Base-by-base conservation (phyloP, 2,797 vertebrate species). In the Champsocephalus gunnari region DNA sequence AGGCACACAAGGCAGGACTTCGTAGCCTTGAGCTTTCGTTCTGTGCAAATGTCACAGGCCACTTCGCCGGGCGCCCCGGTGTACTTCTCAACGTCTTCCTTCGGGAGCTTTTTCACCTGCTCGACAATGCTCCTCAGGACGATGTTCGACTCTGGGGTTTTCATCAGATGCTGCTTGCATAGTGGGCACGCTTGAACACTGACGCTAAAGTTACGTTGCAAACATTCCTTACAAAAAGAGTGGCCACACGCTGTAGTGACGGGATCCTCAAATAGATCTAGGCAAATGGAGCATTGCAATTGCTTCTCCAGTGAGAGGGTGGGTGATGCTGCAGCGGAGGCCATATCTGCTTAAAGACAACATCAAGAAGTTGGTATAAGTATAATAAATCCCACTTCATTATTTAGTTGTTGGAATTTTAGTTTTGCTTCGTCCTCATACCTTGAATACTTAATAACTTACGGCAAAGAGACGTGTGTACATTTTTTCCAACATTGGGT, bases 1-100 rank as follows among this genome's bases (percentile, higher is more conserved):
- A 93, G 89, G 24, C 94, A 95, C 64, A 90, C 71, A 3, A 95
- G 88, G 69, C 94, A 95, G 68, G 94, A 94, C 82, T 92, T 93
- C 47, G 79, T 57, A 0, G 94, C 92, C 73, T 76, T 91, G 11
- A 57, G 49, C 60, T 78, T 93, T 2, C 0, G 48, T 2, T 50
- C n/a, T 0, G 44, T 60, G 66, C 94, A 95, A 24, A 93, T 2
- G 32, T 94, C 92, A 14, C 94, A 95, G 11, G 80, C 66, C 56
- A 95, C 91, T 19, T 92, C 87, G 0, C 54, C 88, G 0, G 65
- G 19, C 0, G 51, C 44, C 3, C 66, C 81, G 0, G 58, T 77
- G 28, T 41, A 77, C 28, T 34, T 0, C 0, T 51, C 34, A 0
- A 12, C 3, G 0, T 63, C 21, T 10, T 48, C 21, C 2, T 51